Evolutionary conservation across 2,888 invertebrate species (phyloP), one percentile per base, ranked within the genome.

Genomic region (Epirrhoe tristata): DNA sequence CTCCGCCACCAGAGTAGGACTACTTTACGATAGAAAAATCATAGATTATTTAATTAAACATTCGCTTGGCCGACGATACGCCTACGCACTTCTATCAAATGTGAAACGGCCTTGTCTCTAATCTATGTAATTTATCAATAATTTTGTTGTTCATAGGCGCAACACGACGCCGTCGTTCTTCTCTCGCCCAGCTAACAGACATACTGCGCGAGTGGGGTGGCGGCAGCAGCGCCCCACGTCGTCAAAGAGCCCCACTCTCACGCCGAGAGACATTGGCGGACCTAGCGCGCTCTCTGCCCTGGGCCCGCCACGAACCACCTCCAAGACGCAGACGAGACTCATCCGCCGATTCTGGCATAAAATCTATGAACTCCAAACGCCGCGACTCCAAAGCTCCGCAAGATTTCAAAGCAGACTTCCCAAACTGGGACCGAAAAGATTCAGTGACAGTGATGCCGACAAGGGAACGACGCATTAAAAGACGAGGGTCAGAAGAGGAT

Each of bases 221-320:
- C 5, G 96, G 95, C 64, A 94, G 95, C 67, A 94, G 87, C 74
- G 80, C 86, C n/a, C 91, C 90, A 0, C 86, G 93, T 4, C 93
- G 95, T 39, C 94, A 94, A 70, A 90, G 95, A 58, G 95, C 96
- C 5, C 96, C 96, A n/a, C 91, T 97, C 24, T 96, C 96, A 76
- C 95, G 98, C 1, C 94, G 98, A 56, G 98, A 98, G 87, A 98
- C 98, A 1, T 93, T 98, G 62, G 98, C 98, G 48, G 98, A 98
- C 83, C 94, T 98, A 64, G 98, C 98, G 1, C 95, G 97, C 75
- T 97, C 97, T 48, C 87, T 98, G 61, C 97, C 97, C 0, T 98
- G 97, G 97, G 95, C 96, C 14, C 95, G 97, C 32, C 93, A 94
- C 79, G 90, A 93, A 63, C 94, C 94, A 6, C 94, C 94, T 0